Evolutionary conservation across 2,113 vertebrate species (phyloP), one percentile per base, ranked within the genome.

Genomic region (Nothobranchius kuhntae): DNA sequence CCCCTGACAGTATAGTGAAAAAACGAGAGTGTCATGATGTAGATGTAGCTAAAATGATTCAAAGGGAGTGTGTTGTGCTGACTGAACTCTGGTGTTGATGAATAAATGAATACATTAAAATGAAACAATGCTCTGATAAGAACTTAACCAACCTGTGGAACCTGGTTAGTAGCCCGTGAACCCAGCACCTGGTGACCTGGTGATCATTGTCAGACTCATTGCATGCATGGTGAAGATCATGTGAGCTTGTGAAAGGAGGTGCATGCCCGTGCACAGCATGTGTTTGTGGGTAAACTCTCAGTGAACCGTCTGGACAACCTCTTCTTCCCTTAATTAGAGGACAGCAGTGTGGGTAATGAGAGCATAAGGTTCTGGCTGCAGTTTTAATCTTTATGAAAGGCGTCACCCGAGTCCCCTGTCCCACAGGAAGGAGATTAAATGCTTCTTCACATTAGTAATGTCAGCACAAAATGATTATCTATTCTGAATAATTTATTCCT

Each of bases 391-490:
- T 90, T 87, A 76, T 86, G 91, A 92, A 87, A 93, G 94, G 71
- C 86, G 92, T 52, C 13, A 87, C 84, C 83, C 85, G 84, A 81
- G 63, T 73, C 84, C 85, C 78, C 75, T 52, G 70, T 87, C 83
- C 91, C 82, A 60, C 58, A 90, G 90, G 89, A 93, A 90, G 93
- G 91, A 96, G 96, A 98, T 97, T 96, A 97, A 99, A 95, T 95
- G 95, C 94, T 94, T 96, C 95, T 96, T 93, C 96, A 95, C 95
- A 97, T 97, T 98, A 97, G 94, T 95, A 93, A 98, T 96, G 95
- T 98, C 96, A 96, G 96, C 95, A 95, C 94, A 96, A 96, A 99
- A 95, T 94, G 94, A 96, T 94, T 94, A 95, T 96, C 94, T 97
- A 95, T 95, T 93, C 89, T 96, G 95, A 97, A 98, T 97, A 96